A percentile compares a stretch with the other conserved stretches of the same genome.
These are phyloP conservation scores for Neolamprologus hecqui DNA, from an alignment of 2,113 vertebrate species.

Conservation along the genomic window DNA sequence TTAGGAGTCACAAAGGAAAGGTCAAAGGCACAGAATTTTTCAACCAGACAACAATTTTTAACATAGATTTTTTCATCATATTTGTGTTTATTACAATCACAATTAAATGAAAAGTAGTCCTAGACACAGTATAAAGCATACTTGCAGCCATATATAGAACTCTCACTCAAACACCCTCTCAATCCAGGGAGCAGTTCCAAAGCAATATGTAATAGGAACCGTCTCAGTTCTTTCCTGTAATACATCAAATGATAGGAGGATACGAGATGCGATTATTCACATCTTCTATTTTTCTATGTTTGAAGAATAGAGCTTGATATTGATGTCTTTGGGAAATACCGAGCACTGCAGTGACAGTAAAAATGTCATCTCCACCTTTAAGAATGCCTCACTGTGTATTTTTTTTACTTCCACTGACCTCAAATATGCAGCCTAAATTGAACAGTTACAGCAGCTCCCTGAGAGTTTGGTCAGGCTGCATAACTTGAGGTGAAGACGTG, in stretches of 20 bases:
- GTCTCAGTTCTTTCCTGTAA: conserved; percentile 17
- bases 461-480: conserved; percentile 43
- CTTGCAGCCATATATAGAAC: conserved; percentile 7
- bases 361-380: conserved; percentile 55
- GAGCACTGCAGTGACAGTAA: conserved; percentile 28
- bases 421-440: conserved; percentile 54
- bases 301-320: not conserved
- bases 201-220: not conserved
- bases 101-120: not conserved
- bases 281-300: conserved; percentile 28
- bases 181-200: not conserved
- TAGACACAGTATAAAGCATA: not conserved
- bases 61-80: not conserved
- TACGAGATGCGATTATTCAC: conserved; percentile 24
- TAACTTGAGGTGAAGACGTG: conserved; percentile 49
- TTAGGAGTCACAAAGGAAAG: not conserved
- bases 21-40: not conserved
- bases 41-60: not conserved
- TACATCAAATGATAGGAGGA: conserved; percentile 33
- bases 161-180: not conserved
- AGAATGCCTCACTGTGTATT: conserved; percentile 24
- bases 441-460: conserved; percentile 35
- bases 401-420: conserved; percentile 21
- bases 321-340: conserved; percentile 35
- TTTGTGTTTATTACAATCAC: not conserved